A percentile compares a stretch with the other conserved stretches of the same genome.
These are phyloP conservation scores for Oryzias melastigma DNA, from an alignment of 2,113 vertebrate species.

Conservation along the genomic window DNA sequence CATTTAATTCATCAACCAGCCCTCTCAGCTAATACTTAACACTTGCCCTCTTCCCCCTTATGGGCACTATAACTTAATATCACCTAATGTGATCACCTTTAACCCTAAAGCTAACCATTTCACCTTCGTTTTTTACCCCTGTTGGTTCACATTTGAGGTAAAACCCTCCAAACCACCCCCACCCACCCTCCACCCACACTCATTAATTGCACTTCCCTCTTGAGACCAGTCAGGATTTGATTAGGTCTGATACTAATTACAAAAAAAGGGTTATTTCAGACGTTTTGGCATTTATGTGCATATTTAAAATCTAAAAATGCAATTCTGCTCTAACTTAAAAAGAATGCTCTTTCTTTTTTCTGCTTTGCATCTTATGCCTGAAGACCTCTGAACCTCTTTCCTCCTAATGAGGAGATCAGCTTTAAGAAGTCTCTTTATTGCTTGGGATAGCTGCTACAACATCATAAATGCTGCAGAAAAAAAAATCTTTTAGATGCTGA, in stretches of 20 bases:
- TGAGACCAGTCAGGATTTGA: constrained; percentile 1
- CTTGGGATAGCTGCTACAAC: neutral
- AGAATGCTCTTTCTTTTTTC: neutral
- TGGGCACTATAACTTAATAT: constrained; percentile 15
- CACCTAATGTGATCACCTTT: constrained; percentile 33
- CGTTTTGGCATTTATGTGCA: constrained; percentile 1
- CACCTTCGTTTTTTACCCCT: constrained; percentile 10
- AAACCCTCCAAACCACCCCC: too few species aligned
- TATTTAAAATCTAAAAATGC: neutral
- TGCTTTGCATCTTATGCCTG: constrained; percentile 5
- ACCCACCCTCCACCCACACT: constrained; percentile 6
- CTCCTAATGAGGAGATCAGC: constrained; percentile 42
- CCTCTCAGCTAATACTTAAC: constrained; percentile 30
- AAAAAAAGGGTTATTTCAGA: neutral
- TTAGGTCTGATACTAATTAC: constrained; percentile 4
- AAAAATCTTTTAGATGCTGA: too few species aligned
- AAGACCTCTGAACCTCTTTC: constrained; percentile 26
- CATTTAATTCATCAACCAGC: constrained; percentile 33
- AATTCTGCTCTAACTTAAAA: neutral
- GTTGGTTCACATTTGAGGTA: constrained; percentile 18
- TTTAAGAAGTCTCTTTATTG: constrained; percentile 46
- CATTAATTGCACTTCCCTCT: constrained; percentile 12
- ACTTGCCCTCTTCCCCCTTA: constrained; percentile 7
- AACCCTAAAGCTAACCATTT: constrained; percentile 44
- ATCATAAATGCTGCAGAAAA: too few species aligned